Percentiles rank a stretch among this genome's conserved stretches.
phyloP scores from a whole-genome alignment of 2,113 vertebrate genomes.

The Lepus europaeus region DNA sequence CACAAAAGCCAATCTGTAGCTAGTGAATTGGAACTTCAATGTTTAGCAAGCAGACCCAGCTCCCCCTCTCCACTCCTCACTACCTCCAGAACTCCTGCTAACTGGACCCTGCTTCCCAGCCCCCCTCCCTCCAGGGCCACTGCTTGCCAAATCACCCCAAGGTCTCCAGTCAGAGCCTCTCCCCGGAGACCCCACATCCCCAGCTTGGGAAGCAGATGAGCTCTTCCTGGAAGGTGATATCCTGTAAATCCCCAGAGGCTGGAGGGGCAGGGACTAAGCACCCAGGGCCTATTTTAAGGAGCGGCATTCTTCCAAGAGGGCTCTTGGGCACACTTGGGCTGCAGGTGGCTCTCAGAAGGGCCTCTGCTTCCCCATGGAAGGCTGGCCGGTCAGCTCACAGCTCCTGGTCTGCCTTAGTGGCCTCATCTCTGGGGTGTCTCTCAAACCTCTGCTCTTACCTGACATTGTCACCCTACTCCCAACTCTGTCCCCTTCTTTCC shows the following conservation, averaged over 20 bases:
- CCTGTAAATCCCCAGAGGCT: conserved; percentile 85
- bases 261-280: conserved; percentile 80
- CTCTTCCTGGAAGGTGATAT: conserved; percentile 86
- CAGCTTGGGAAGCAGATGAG: conserved; percentile 85
- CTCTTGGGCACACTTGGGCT: neutral
- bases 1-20: conserved; percentile 87
- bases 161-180: conserved; percentile 68
- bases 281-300: conserved; percentile 83
- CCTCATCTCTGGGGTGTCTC: neutral
- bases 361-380: neutral
- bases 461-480: neutral
- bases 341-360: neutral
- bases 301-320: conserved; percentile 76
- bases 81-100: conserved; percentile 22
- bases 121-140: neutral
- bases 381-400: neutral
- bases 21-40: conserved; percentile 89
- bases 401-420: neutral
- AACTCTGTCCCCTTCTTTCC: neutral
- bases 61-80: conserved; percentile 72
- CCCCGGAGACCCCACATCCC: conserved; percentile 77
- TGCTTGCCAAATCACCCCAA: neutral
- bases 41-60: conserved; percentile 90
- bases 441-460: neutral
- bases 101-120: conserved; percentile 49